Evolutionary conservation across 2,888 invertebrate genomes (phyloP).

Genomic region (Eulithis prunata): DNA sequence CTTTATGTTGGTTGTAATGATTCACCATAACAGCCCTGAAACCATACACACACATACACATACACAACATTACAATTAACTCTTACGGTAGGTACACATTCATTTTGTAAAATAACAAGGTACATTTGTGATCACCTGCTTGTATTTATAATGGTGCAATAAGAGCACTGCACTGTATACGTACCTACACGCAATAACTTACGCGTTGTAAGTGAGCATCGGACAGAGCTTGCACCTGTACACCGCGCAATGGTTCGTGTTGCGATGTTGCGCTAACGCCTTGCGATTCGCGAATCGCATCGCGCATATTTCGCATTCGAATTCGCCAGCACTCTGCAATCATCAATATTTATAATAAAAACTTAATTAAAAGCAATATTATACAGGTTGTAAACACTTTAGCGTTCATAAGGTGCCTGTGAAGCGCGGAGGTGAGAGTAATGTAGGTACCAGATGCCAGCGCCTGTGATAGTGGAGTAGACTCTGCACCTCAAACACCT

Average conservation of each 20-base stretch:
- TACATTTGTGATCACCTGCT: too few species aligned
- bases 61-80: too few species aligned
- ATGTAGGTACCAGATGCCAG: conserved; percentile 27
- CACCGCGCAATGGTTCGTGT: conserved; percentile 25
- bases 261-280: conserved; percentile 28
- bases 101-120: too few species aligned
- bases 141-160: too few species aligned
- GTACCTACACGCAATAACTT: conserved; percentile 3
- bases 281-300: conserved; percentile 31
- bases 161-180: too few species aligned
- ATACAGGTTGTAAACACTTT: too few species aligned
- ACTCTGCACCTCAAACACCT: conserved; percentile 23
- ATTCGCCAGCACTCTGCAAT: conserved; percentile 20
- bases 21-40: conserved; percentile 30
- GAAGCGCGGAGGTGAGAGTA: background rate
- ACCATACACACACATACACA: background rate
- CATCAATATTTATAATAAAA: too few species aligned
- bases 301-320: conserved; percentile 24
- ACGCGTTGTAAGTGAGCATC: conserved; percentile 29
- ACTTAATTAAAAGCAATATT: too few species aligned
- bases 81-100: too few species aligned
- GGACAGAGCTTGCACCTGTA: conserved; percentile 36
- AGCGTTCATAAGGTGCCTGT: too few species aligned
- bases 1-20: conserved; percentile 31
- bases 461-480: conserved; percentile 23